Evolutionary conservation across 2,888 invertebrate species (phyloP).

Genomic region (Marasmarcha lunaedactyla): DNA sequence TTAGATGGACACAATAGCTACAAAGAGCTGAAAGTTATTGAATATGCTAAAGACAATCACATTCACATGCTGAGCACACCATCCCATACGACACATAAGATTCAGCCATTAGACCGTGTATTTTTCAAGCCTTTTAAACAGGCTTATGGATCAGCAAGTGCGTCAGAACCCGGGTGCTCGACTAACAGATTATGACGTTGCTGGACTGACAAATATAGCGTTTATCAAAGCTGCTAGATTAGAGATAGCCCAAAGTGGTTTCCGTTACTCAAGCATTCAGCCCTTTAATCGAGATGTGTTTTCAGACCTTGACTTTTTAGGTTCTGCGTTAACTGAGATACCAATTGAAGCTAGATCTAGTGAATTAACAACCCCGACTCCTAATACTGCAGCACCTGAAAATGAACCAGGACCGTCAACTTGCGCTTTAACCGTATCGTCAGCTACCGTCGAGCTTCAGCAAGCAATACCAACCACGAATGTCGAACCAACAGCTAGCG

Average conservation of each 20-base stretch:
- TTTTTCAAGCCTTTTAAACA: no score
- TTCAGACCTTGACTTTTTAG: conserved; percentile 11
- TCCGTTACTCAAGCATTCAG: conserved; percentile 22
- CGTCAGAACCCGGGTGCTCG: no score
- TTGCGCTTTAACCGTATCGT: conserved; percentile 4
- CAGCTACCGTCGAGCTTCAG: conserved; percentile 4
- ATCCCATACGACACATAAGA: no score
- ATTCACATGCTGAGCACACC: no score
- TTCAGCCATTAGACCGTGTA: no score
- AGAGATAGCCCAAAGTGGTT: conserved; percentile 19
- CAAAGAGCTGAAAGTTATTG: no score
- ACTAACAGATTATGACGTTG: no score
- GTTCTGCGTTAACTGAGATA: conserved; percentile 11
- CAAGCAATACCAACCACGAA: conserved; percentile 5
- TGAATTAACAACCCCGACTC: conserved; percentile 1
- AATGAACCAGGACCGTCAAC: conserved; percentile 4
- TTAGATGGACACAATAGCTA: no score
- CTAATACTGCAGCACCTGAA: conserved; percentile 4
- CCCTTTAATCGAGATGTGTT: conserved; percentile 18
- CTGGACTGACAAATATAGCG: no score
- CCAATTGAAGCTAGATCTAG: conserved; percentile 7
- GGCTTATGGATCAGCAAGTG: no score
- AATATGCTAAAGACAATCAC: no score
- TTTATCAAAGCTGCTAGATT: no score
- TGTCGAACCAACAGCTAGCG: conserved; percentile 4